Evolutionary conservation across 2,797 vertebrate genomes (phyloP).

Genomic region (Ptychadena robeensis): DNA sequence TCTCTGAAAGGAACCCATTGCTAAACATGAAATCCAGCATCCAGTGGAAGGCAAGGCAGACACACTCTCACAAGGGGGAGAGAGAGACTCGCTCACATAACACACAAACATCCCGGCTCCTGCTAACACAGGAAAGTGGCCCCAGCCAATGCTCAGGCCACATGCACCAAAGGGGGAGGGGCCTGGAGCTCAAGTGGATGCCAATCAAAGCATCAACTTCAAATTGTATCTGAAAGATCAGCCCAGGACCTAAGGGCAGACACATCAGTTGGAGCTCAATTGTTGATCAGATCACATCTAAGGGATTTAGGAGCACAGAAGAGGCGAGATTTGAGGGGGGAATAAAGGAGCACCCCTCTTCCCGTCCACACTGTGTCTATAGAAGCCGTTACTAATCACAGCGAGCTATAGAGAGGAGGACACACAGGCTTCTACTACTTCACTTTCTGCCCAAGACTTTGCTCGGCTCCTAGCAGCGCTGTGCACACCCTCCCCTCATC

Average conservation of each 20-base stretch:
- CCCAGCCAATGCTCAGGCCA: constrained; percentile 86
- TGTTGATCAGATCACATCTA: constrained; percentile 97
- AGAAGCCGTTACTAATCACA: constrained; percentile 54
- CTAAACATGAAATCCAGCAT: constrained; percentile 90
- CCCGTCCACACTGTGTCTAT: constrained; percentile 44
- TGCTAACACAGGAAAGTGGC: constrained; percentile 70
- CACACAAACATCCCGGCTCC: constrained; percentile 65
- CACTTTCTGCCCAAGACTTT: not conserved
- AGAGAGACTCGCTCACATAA: constrained; percentile 2
- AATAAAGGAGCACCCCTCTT: constrained; percentile 64
- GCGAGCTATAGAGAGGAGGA: not conserved
- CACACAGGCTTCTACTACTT: not conserved
- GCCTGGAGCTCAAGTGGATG: constrained; percentile 90
- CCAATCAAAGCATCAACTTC: constrained; percentile 99
- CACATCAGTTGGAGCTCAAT: constrained; percentile 97
- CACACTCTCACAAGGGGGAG: constrained; percentile 1
- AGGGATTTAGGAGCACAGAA: constrained; percentile 91
- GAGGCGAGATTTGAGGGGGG: constrained; percentile 74
- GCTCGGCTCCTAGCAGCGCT: not conserved
- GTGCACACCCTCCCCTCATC: constrained; percentile 55
- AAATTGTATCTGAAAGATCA: constrained; percentile 98
- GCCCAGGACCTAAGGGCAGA: constrained; percentile 94
- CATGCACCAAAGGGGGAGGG: constrained; percentile 89
- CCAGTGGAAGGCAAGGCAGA: constrained; percentile 67
- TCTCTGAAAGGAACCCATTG: constrained; percentile 87